Percentiles rank a stretch among this genome's conserved stretches.
phyloP scores from a whole-genome alignment of 2,113 vertebrate species.

The Trematocara variabile region DNA sequence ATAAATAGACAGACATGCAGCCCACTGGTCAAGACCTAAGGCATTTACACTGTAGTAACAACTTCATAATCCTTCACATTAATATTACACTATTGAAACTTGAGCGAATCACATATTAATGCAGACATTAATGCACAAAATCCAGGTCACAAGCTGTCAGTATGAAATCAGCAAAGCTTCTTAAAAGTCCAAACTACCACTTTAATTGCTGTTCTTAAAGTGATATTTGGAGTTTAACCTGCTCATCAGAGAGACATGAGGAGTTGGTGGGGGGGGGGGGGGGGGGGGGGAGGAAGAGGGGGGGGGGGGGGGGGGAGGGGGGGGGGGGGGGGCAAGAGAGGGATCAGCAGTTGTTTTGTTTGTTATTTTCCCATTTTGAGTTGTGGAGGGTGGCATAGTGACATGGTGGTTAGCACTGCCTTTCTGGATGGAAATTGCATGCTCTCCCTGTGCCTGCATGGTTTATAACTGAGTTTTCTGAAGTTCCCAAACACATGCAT shows the following conservation, averaged over 20 bases:
- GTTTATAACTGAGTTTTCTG: background rate
- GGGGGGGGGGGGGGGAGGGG: rapidly evolving
- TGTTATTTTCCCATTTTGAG: background rate
- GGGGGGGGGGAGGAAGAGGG: no score
- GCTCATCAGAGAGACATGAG: background rate
- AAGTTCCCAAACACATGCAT: background rate
- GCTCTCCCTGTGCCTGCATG: background rate
- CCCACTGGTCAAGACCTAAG: background rate
- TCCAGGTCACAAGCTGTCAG: background rate
- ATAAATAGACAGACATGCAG: background rate
- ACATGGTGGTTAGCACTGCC: background rate
- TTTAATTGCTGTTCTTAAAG: background rate
- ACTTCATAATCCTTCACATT: background rate
- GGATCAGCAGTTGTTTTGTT: background rate
- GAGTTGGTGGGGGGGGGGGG: background rate
- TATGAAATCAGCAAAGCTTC: background rate
- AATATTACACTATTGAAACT: background rate
- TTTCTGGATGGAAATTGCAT: background rate
- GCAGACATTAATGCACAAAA: background rate
- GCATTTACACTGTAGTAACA: background rate
- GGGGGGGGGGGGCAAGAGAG: background rate
- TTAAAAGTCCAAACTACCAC: background rate
- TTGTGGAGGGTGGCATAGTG: background rate
- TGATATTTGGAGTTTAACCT: background rate
- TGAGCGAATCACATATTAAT: background rate